Base-by-base conservation (phyloP, 1,140 invertebrate genomes). In the Conopomorpha cramerella region DNA sequence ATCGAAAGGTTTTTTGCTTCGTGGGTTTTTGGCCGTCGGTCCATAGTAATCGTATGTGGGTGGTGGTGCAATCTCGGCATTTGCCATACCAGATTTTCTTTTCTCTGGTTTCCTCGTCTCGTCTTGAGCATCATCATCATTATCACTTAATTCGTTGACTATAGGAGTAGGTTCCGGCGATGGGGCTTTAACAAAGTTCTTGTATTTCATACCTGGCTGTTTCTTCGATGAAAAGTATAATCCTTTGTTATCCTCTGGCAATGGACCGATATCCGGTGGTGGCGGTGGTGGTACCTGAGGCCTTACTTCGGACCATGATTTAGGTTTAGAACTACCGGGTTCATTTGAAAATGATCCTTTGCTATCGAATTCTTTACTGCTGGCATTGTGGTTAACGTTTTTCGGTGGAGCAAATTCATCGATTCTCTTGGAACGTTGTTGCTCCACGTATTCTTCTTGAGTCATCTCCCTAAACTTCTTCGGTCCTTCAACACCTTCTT, bases 391-490 rank as follows among this genome's bases (percentile, higher is more conserved):
- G n/a, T n/a, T n/a, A n/a, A n/a, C n/a, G n/a, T n/a, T n/a, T n/a
- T n/a, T n/a, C 10, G 54, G 42, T n/a, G 68, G 65, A 1, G 86
- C 88, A 65, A 92, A 92, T 60, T 91, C 88, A 3, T 77, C 36
- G 7, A 70, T 67, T 38, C 90, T 80, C 51, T 88, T 82, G 40
- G 76, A 64, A 34, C 89, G 80, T 57, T 89, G 84, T 49, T 88
- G 85, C 37, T 88, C 79, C 8, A 90, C 82, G 86, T 90, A 92
- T 71, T 92, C 85, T 61, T 90, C 85, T 77, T 92, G 90, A 0
- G 83, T 84, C 82, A 91, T 86, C 39, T 81, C 72, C 45, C 78
- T 72, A 42, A 81, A 78, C 46, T 80, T 80, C 32, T 80, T 81
- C 10, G 67, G 59, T 1, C 52, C 46, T 3, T 79, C 57, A 13